These are phyloP conservation scores for Natrix natrix DNA, from an alignment of 2,797 vertebrate species.

Conservation along the genomic window DNA sequence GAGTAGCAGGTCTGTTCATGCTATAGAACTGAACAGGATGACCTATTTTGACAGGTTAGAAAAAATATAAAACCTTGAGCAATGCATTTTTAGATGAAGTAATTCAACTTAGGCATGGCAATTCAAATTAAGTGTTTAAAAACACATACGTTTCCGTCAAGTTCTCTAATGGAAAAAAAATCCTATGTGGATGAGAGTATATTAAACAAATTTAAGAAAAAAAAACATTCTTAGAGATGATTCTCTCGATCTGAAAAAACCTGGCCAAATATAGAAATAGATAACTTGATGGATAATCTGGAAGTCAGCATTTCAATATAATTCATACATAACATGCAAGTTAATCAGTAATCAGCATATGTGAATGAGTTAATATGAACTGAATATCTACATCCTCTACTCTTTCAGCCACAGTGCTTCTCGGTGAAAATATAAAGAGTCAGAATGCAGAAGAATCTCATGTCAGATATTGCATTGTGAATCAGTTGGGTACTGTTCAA, in stretches of 20 bases:
- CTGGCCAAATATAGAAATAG: not conserved
- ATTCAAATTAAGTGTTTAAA: not conserved
- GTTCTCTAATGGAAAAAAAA: not conserved
- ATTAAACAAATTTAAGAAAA: not conserved
- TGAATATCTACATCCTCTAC: not conserved
- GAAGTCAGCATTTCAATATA: not conserved
- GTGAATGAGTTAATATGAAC: not conserved
- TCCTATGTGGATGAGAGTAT: not conserved
- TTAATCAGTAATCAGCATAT: not conserved
- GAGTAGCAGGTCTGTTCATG: conserved; percentile 91
- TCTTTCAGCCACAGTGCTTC: not conserved
- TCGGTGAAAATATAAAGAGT: not conserved
- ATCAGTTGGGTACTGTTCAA: not conserved
- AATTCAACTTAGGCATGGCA: not conserved
- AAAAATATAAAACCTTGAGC: not conserved
- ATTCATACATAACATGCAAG: not conserved
- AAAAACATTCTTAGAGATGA: not conserved
- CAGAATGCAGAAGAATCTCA: not conserved
- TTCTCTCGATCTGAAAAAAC: not conserved
- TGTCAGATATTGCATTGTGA: not conserved
- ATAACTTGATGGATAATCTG: not conserved
- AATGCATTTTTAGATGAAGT: not conserved
- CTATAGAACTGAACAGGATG: conserved; percentile 95
- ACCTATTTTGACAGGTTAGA: conserved; percentile 67
- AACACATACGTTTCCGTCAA: not conserved